These are phyloP conservation scores for Belgica antarctica DNA, from an alignment of 2,888 invertebrate genomes.

Conservation along the genomic window DNA sequence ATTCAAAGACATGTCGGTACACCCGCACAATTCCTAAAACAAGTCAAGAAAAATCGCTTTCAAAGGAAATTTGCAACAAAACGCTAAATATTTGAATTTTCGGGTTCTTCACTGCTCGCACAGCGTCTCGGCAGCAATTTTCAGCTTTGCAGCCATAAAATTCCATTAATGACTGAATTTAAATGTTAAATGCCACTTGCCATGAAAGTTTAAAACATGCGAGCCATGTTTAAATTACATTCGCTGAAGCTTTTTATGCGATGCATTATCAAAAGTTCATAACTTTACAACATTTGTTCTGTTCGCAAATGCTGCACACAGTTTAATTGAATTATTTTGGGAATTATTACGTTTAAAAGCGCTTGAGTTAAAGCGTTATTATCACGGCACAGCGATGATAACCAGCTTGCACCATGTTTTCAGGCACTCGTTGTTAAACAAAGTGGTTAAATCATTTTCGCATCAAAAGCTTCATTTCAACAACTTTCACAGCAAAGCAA, in stretches of 20 bases:
- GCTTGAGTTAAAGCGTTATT: background rate
- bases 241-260: constrained; percentile 5
- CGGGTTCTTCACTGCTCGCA: background rate
- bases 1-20: too few relatives aligned
- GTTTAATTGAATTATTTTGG: constrained; percentile 37
- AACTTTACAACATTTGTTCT: background rate
- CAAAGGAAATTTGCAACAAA: too few relatives aligned
- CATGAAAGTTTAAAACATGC: constrained; percentile 19
- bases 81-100: background rate
- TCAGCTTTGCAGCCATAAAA: too few relatives aligned
- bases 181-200: constrained; percentile 2
- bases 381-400: background rate
- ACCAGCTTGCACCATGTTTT: background rate
- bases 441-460: background rate
- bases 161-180: too few relatives aligned
- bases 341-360: background rate
- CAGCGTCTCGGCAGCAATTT: too few relatives aligned
- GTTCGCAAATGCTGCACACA: constrained; percentile 3
- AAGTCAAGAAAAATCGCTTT: too few relatives aligned
- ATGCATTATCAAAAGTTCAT: background rate
- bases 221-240: constrained; percentile 25
- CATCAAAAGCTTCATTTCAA: too few relatives aligned
- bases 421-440: background rate
- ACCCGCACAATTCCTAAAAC: too few relatives aligned
- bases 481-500: too few relatives aligned